These are phyloP conservation scores for Zoanthus sansibaricus DNA, from an alignment of 92 coral and sea anemone genomes.

Conservation along the genomic window DNA sequence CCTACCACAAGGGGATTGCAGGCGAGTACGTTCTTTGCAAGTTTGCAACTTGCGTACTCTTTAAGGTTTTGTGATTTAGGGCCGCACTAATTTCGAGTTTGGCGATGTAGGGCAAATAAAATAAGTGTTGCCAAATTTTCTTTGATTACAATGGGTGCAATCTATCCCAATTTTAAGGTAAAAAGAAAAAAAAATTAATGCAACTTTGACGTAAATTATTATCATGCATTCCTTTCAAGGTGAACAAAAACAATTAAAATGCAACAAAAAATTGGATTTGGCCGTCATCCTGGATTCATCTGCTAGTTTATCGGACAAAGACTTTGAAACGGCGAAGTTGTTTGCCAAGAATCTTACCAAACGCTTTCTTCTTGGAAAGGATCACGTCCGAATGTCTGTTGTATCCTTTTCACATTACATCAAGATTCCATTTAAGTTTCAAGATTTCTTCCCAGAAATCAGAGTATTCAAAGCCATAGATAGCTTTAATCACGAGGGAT, in stretches of 20 bases:
- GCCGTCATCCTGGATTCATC: conserved; percentile 19
- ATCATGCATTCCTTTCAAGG: background rate
- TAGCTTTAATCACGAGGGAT: conserved; percentile 7
- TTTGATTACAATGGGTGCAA: no score
- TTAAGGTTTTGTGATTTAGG: no score
- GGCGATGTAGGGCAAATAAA: no score
- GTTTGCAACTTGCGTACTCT: no score
- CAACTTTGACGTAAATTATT: no score
- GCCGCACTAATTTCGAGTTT: no score
- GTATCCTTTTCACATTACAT: conserved; percentile 22
- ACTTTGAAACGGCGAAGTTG: background rate
- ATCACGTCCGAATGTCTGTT: conserved; percentile 7
- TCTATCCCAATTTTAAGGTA: no score
- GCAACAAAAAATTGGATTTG: conserved; percentile 24
- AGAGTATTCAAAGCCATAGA: conserved; percentile 11
- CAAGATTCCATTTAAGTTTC: conserved; percentile 24
- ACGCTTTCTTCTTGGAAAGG: conserved; percentile 9
- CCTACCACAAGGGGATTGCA: no score
- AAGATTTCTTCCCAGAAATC: conserved; percentile 21
- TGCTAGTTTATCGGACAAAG: conserved; percentile 24
- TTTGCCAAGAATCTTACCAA: conserved; percentile 28
- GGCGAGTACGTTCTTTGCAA: no score
- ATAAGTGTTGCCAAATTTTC: no score
- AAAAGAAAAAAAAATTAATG: no score
- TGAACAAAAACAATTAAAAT: background rate